phyloP scores from a whole-genome alignment of 2,888 invertebrate species.

The Isotomurus palustris region DNA sequence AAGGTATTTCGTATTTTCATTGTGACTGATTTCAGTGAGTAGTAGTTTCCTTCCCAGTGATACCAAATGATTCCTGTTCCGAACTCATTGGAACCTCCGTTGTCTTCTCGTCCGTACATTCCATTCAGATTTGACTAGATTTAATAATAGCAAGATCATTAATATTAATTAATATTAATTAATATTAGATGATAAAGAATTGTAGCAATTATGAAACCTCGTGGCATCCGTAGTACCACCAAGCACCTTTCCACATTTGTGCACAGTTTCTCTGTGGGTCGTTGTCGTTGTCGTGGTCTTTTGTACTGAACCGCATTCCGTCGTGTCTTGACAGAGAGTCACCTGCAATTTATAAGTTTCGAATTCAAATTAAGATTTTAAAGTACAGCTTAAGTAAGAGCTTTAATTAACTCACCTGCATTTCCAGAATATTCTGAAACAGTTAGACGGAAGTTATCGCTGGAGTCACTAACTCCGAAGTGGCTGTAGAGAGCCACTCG shows the following conservation, averaged over 20 bases:
- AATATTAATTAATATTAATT: background rate
- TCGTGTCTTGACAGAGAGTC: slow-evolving; percentile 45
- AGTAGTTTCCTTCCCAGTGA: slow-evolving; percentile 20
- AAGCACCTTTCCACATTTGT: slow-evolving; percentile 42
- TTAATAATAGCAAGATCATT: background rate
- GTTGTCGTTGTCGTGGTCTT: slow-evolving; percentile 43
- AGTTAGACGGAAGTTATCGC: slow-evolving; percentile 3
- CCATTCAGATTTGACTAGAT: slow-evolving; percentile 33
- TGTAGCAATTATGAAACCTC: slow-evolving; percentile 28
- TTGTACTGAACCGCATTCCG: slow-evolving; percentile 44
- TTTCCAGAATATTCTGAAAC: slow-evolving; percentile 13
- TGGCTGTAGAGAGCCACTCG: slow-evolving; percentile 9
- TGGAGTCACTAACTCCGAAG: slow-evolving; percentile 3
- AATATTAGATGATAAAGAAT: background rate
- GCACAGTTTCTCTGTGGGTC: slow-evolving; percentile 44
- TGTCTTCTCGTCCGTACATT: slow-evolving; percentile 6
- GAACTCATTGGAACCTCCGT: slow-evolving; percentile 15
- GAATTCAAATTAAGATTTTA: no score
- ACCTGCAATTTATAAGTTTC: no score
- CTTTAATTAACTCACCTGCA: no score
- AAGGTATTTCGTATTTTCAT: slow-evolving; percentile 38
- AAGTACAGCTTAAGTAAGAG: no score
- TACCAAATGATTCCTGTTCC: slow-evolving; percentile 35
- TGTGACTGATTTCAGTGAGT: slow-evolving; percentile 24
- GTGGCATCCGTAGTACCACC: slow-evolving; percentile 47